Conservation (phyloP, 2,797 vertebrate genomes). For the Halcyon chelicuti region DNA sequence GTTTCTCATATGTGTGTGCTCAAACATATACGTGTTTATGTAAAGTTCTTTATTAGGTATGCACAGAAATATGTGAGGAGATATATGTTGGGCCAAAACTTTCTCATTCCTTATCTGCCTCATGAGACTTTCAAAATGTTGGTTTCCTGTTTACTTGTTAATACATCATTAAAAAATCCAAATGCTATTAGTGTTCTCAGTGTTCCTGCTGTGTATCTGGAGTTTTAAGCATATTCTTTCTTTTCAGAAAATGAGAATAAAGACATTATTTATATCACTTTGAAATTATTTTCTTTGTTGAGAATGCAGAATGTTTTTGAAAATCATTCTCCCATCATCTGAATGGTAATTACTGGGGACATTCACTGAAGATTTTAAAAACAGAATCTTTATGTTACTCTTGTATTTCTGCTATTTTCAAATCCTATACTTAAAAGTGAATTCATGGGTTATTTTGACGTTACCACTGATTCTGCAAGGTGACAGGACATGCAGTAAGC, state of each 20-base stretch:
- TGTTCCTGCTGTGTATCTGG: not conserved
- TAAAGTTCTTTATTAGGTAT: constrained; percentile 1
- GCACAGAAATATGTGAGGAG: not conserved
- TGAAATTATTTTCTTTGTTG: not conserved
- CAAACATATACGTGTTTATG: not conserved
- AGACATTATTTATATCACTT: not conserved
- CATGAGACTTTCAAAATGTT: constrained; percentile 20
- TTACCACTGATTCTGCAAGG: not conserved
- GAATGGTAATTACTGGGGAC: not conserved
- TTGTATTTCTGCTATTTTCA: not conserved
- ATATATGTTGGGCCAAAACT: not conserved
- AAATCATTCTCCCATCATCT: not conserved
- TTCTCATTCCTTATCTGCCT: constrained; percentile 38
- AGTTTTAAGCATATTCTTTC: not conserved
- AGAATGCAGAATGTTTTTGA: not conserved
- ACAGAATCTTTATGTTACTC: not conserved
- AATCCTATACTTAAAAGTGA: not conserved
- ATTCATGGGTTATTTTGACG: not conserved
- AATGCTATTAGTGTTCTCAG: not conserved
- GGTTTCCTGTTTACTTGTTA: constrained; percentile 66
- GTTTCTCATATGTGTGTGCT: not conserved
- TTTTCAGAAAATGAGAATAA: not conserved
- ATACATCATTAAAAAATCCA: constrained; percentile 45
- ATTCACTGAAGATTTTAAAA: not conserved
- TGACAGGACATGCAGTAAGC: not conserved